A percentile compares a stretch with the other conserved stretches of the same genome.
Conservation (phyloP, 2,888 invertebrate genomes). For the Leptothorax acervorum region DNA sequence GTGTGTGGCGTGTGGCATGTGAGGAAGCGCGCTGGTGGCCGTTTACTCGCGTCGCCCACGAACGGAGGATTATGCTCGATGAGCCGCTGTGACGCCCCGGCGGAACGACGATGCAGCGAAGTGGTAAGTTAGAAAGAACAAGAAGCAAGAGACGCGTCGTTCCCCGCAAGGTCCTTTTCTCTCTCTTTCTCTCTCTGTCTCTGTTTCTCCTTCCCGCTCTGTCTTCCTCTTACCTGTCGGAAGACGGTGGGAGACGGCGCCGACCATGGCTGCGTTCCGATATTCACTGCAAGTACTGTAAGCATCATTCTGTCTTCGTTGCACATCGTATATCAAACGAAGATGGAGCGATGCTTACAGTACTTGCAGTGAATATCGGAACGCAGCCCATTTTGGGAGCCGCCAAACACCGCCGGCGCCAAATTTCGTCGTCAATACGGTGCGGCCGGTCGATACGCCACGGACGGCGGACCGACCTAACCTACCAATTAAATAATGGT, state of each 20-base stretch:
- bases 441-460: constrained; percentile 76
- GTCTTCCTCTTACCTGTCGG: constrained; percentile 1
- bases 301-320: no score
- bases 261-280: no score
- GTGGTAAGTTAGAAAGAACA: constrained; percentile 71
- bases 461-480: constrained; percentile 70
- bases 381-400: constrained; percentile 80
- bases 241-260: constrained; percentile 24
- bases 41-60: constrained; percentile 7
- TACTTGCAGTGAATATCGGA: no score
- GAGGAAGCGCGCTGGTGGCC: background rate
- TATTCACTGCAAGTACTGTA: no score
- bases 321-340: no score
- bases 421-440: constrained; percentile 79
- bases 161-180: background rate
- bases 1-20: constrained; percentile 37
- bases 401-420: constrained; percentile 70
- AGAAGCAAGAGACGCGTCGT: background rate
- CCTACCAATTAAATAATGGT: constrained; percentile 67
- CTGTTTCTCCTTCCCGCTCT: no score
- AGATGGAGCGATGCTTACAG: no score
- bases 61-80: constrained; percentile 69
- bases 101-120: constrained; percentile 76
- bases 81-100: constrained; percentile 62
- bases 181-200: background rate